Evolutionary conservation across 2,888 invertebrate genomes (phyloP).

Genomic region (Eurytoma adleriae): DNA sequence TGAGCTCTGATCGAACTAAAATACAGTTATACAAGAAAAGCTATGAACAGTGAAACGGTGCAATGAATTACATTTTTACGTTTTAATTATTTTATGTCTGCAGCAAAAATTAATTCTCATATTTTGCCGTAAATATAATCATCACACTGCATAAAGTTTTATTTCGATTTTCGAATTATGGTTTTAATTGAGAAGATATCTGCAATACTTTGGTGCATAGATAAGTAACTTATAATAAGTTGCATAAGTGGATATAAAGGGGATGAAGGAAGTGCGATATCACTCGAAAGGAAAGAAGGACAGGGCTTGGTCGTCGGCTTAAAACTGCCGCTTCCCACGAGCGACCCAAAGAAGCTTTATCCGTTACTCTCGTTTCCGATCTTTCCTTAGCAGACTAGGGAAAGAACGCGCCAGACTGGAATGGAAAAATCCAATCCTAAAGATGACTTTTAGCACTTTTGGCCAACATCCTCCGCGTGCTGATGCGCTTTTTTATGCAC

Average conservation of each 20-base stretch:
- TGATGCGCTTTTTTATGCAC: constrained; percentile 1
- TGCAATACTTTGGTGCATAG: constrained; percentile 18
- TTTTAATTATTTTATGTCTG: no score
- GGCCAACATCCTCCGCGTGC: constrained; percentile 32
- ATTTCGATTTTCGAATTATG: background rate
- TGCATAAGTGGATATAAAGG: constrained; percentile 41
- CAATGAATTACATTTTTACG: no score
- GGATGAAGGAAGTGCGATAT: constrained; percentile 3
- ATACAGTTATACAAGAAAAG: no score
- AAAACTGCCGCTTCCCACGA: constrained; percentile 51
- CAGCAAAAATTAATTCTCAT: no score
- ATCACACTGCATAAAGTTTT: no score
- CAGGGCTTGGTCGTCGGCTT: constrained; percentile 5
- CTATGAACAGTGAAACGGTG: no score
- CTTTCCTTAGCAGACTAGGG: constrained; percentile 6
- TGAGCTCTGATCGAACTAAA: no score
- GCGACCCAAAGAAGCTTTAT: constrained; percentile 48
- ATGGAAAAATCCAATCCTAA: constrained; percentile 53
- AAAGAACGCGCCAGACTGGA: constrained; percentile 2
- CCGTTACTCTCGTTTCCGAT: constrained; percentile 51
- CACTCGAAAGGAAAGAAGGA: constrained; percentile 26
- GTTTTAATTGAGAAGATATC: constrained; percentile 41
- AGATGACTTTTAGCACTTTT: constrained; percentile 54
- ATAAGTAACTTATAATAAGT: constrained; percentile 49
- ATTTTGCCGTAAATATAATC: no score